A percentile compares a stretch with the other conserved stretches of the same genome.
phyloP scores from a whole-genome alignment of 2,888 invertebrate genomes.

The Nemapogon koenigi region DNA sequence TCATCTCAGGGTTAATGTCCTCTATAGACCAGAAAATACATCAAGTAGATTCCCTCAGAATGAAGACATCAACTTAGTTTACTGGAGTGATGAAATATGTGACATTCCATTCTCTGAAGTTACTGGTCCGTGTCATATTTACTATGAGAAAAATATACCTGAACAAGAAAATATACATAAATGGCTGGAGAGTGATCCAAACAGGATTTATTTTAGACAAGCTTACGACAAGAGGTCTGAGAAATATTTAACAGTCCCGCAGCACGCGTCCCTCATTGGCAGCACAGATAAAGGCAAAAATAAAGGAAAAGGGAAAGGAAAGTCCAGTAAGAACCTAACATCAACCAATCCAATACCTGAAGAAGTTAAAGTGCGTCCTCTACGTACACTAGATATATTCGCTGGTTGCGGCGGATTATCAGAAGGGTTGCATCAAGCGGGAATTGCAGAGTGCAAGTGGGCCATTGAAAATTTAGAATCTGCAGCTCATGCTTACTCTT shows the following conservation, averaged over 20 bases:
- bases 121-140: conserved; percentile 72
- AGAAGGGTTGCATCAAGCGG: conserved; percentile 74
- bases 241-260: conserved; percentile 68
- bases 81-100: conserved; percentile 78
- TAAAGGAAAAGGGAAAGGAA: conserved; percentile 72
- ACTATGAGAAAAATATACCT: conserved; percentile 67
- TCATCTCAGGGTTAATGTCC: conserved; percentile 69
- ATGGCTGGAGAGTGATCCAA: conserved; percentile 70
- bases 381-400: conserved; percentile 80
- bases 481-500: conserved; percentile 79
- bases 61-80: conserved; percentile 75
- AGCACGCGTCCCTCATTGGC: conserved; percentile 64
- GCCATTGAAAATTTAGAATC: conserved; percentile 81
- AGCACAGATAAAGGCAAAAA: conserved; percentile 68
- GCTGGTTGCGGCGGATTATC: conserved; percentile 88
- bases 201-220: conserved; percentile 77
- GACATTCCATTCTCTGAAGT: conserved; percentile 67
- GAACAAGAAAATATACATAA: conserved; percentile 54
- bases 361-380: conserved; percentile 45
- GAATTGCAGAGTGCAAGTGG: conserved; percentile 75
- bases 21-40: conserved; percentile 81
- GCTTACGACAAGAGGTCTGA: conserved; percentile 66
- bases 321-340: conserved; percentile 44
- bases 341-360: conserved; percentile 23
- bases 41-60: conserved; percentile 66